Evolutionary conservation across 1,140 invertebrate genomes (phyloP).

Genomic region (Procambarus virginalis): DNA sequence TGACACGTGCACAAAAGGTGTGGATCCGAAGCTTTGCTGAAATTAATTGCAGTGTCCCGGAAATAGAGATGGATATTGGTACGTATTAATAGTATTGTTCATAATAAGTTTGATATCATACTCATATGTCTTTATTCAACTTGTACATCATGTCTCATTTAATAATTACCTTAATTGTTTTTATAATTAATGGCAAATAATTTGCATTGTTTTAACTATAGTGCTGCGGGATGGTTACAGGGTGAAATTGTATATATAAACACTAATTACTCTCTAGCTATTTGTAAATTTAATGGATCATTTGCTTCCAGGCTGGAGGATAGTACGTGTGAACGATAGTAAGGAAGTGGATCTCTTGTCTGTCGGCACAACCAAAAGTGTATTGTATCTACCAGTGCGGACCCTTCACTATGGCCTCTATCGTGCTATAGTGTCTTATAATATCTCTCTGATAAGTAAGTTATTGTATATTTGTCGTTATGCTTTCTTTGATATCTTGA

Average conservation of each 20-base stretch:
- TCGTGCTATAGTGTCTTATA: constrained; percentile 33
- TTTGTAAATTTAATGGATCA: too few species aligned
- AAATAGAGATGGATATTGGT: constrained; percentile 45
- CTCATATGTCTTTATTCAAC: too few species aligned
- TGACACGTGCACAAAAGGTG: constrained; percentile 49
- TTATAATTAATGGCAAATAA: too few species aligned
- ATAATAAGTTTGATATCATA: too few species aligned
- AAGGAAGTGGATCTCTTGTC: constrained; percentile 11
- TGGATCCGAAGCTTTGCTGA: constrained; percentile 39
- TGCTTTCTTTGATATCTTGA: not conserved
- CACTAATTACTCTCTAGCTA: too few species aligned
- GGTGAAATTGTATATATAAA: too few species aligned
- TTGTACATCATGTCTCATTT: too few species aligned
- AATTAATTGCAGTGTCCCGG: constrained; percentile 32
- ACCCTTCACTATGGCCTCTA: constrained; percentile 51
- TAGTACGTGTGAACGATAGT: constrained; percentile 42
- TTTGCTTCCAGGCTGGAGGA: constrained; percentile 19
- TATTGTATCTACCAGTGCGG: constrained; percentile 27
- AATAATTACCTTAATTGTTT: too few species aligned
- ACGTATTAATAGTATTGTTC: not conserved
- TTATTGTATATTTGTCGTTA: not conserved
- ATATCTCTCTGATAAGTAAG: constrained; percentile 56
- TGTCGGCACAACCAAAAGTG: constrained; percentile 35
- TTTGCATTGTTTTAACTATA: too few species aligned
- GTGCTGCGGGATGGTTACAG: too few species aligned